Conservation (phyloP, 2,888 invertebrate species). For the Crocallis elinguaria region DNA sequence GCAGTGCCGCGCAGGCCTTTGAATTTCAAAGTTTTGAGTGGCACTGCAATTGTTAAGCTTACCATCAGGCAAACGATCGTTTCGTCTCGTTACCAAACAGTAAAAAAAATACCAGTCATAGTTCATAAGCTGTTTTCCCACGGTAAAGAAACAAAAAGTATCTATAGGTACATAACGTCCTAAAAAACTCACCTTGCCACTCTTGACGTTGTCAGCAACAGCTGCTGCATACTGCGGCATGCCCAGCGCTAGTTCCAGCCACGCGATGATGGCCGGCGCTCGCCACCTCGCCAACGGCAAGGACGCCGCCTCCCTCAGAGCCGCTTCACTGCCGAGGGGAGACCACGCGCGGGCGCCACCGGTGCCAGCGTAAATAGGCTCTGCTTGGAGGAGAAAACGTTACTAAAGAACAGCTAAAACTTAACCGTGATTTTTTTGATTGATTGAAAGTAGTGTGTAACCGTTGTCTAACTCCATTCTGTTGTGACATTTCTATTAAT, state of each 20-base stretch:
- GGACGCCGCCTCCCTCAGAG: conserved; percentile 92
- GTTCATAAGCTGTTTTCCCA: no score
- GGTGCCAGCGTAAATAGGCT: conserved; percentile 78
- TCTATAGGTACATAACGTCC: neutral
- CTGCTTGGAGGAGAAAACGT: conserved; percentile 44
- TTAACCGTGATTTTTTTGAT: neutral
- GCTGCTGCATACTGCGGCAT: conserved; percentile 97
- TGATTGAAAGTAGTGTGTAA: no score
- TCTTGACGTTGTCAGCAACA: conserved; percentile 97
- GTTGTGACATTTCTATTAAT: no score
- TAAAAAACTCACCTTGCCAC: conserved; percentile 93
- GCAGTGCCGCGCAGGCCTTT: no score
- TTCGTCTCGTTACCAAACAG: no score
- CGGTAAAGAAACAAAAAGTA: no score
- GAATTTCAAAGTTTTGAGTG: no score
- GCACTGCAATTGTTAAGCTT: no score
- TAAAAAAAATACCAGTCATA: no score
- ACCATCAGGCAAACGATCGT: no score
- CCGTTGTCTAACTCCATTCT: no score
- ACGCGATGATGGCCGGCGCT: conserved; percentile 96
- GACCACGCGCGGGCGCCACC: conserved; percentile 87
- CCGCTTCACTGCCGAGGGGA: conserved; percentile 90
- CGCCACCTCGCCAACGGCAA: conserved; percentile 96
- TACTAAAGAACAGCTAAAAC: neutral
- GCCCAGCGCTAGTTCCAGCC: conserved; percentile 96